A percentile compares a stretch with the other conserved stretches of the same genome.
phyloP scores from a whole-genome alignment of 2,797 vertebrate genomes.

The Peromyscus aztecus region DNA sequence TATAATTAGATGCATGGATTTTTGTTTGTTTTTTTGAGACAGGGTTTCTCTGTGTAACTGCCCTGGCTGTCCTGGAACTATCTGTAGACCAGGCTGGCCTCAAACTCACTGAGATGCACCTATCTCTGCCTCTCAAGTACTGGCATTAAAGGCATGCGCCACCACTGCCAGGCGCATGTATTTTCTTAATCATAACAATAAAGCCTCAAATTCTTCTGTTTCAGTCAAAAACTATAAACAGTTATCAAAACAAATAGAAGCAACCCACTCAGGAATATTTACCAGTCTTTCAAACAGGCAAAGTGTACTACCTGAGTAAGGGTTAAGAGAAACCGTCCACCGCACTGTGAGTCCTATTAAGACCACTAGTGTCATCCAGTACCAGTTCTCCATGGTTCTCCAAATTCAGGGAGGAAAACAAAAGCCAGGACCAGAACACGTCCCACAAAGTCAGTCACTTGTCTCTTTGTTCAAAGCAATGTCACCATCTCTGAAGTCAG shows the following conservation, averaged over 20 bases:
- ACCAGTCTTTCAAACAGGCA: constrained; percentile 27
- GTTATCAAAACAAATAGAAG: background rate
- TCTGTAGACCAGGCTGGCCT: background rate
- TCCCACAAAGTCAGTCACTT: background rate
- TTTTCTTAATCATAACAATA: constrained; percentile 12
- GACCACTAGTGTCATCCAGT: constrained; percentile 89
- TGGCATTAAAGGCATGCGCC: background rate
- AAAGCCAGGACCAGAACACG: background rate
- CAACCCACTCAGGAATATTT: constrained; percentile 10
- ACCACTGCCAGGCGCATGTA: background rate
- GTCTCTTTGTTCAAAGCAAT: constrained; percentile 52
- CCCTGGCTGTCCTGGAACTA: background rate
- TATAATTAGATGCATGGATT: constrained; percentile 27
- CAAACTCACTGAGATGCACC: background rate
- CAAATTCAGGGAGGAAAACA: background rate
- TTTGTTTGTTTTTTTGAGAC: background rate
- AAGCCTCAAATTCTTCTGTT: constrained; percentile 31
- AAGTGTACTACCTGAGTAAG: constrained; percentile 94
- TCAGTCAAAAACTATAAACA: constrained; percentile 1
- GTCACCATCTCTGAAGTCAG: background rate
- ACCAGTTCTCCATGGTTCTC: constrained; percentile 92
- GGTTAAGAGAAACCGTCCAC: constrained; percentile 96
- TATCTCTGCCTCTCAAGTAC: background rate
- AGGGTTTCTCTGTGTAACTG: background rate
- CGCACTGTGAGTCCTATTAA: constrained; percentile 92